Percentiles rank a stretch among this genome's conserved stretches.
Conservation (phyloP, 37 sponge, comb jelly and placozoan genomes). For the Bolinopsis microptera region DNA sequence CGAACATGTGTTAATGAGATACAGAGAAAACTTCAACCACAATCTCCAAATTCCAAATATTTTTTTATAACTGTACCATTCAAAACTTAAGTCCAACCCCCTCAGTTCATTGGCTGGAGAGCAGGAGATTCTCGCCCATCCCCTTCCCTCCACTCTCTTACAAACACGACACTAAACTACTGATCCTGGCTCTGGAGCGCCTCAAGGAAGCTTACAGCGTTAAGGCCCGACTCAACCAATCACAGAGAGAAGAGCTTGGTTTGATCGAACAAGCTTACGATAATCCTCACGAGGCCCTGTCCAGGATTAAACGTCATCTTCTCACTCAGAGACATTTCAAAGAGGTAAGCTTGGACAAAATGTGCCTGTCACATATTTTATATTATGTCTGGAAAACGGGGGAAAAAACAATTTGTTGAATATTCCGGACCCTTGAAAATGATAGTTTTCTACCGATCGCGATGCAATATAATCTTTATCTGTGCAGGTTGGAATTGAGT, state of each 20-base stretch:
- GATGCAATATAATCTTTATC: too few relatives aligned
- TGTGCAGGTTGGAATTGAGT: conserved; percentile 95
- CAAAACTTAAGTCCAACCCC: too few relatives aligned
- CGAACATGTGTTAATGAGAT: too few relatives aligned
- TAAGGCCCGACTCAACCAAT: conserved; percentile 95
- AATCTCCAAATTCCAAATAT: too few relatives aligned
- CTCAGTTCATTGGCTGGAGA: conserved; percentile 97
- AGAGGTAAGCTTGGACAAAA: too few relatives aligned
- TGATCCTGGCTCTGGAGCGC: conserved; percentile 95
- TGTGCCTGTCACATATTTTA: too few relatives aligned
- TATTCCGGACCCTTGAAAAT: too few relatives aligned
- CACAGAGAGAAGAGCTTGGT: conserved; percentile 95
- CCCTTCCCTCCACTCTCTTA: conserved; percentile 99
- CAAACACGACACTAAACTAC: conserved; percentile 99
- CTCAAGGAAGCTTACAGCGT: conserved; percentile 99
- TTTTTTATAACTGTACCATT: too few relatives aligned
- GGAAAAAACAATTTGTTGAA: too few relatives aligned
- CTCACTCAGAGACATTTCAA: conserved; percentile 98
- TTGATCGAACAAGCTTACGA: conserved; percentile 99
- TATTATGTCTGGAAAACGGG: too few relatives aligned
- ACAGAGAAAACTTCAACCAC: too few relatives aligned
- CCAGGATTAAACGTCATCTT: conserved; percentile 94
- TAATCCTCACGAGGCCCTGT: conserved; percentile 98
- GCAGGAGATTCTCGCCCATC: conserved; percentile 95
- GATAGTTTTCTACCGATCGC: too few relatives aligned